Conservation (phyloP, 2,888 invertebrate genomes). For the Trypoxylon attenuatum region DNA sequence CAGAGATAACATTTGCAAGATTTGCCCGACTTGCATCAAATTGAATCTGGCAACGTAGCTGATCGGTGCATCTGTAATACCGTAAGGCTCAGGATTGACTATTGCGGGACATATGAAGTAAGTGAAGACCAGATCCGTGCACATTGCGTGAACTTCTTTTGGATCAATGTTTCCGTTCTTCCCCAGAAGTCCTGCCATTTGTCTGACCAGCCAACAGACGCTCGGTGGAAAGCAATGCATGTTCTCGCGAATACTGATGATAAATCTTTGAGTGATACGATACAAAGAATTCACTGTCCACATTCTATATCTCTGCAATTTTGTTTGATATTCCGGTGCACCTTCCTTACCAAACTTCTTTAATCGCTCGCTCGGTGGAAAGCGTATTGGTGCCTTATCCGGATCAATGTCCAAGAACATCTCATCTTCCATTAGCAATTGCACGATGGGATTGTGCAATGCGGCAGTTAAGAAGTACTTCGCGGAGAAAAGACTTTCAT, state of each 20-base stretch:
- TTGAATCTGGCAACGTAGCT: conserved; percentile 93
- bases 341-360: conserved; percentile 88
- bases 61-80: conserved; percentile 94
- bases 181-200: conserved; percentile 83
- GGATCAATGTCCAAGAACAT: conserved; percentile 94
- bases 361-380: conserved; percentile 76
- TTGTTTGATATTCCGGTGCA: conserved; percentile 82
- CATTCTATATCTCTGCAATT: conserved; percentile 85
- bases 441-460: conserved; percentile 92
- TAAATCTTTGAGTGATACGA: conserved; percentile 87
- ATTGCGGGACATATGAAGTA: conserved; percentile 97
- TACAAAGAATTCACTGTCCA: conserved; percentile 88
- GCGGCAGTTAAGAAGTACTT: conserved; percentile 95
- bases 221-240: conserved; percentile 94
- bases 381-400: conserved; percentile 84
- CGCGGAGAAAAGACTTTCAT: conserved; percentile 92
- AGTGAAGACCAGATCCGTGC: conserved; percentile 94
- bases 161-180: conserved; percentile 78
- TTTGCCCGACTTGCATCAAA: conserved; percentile 92
- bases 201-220: conserved; percentile 92
- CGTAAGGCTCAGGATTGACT: conserved; percentile 96
- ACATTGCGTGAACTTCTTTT: conserved; percentile 82
- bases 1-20: conserved; percentile 92
- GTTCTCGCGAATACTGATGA: conserved; percentile 87
- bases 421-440: conserved; percentile 92